Base-by-base conservation (phyloP, 2,888 invertebrate species). In the Vannuccia rotundouncinata region DNA sequence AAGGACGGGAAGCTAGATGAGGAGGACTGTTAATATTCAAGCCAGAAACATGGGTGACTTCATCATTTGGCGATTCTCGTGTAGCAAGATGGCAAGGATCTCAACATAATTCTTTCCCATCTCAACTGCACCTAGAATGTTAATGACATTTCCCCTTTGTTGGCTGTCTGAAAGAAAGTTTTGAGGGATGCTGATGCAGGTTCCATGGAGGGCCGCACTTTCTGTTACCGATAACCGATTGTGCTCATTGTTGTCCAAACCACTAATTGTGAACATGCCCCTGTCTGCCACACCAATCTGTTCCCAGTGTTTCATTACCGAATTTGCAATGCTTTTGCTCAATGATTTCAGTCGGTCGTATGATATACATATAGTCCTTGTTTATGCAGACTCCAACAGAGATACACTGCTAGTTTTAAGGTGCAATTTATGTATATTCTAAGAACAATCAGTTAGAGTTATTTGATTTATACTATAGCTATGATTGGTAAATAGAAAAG, bases 101-200 rank as follows among this genome's bases (percentile, higher is more conserved):
- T 10, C 10, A n/a, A 2, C 13, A 1, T 2, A 22, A 27, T 29
- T 17, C 2, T 10, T 2, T 74, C 80, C n/a, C 13, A 25, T 30
- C 73, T 79, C 29, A 27, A 28, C 76, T 22, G 5, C 5, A 13
- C 27, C 79, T 74, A 79, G 79, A 73, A n/a, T 78, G 78, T 66
- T 29, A 22, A n/a, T 78, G 22, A 78, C n/a, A 74, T 74, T 74
- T 13, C 25, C 66, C 5, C 10, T 73, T 66, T 66, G n/a, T 73
- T 78, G 78, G 25, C n/a, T 74, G 25, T 66, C 66, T 74, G 60
- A 78, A 17, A 27, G 2, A 74, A 78, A 78, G 22, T 77, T 30
- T 13, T 79, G 79, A 13, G n/a, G 79, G n/a, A 79, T 17, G 27
- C 77, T 78, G 13, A 79, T 79, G 27, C 79, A 77, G 17, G 79